Evolutionary conservation across 2,113 vertebrate genomes (phyloP).

Genomic region (Candoia aspera): DNA sequence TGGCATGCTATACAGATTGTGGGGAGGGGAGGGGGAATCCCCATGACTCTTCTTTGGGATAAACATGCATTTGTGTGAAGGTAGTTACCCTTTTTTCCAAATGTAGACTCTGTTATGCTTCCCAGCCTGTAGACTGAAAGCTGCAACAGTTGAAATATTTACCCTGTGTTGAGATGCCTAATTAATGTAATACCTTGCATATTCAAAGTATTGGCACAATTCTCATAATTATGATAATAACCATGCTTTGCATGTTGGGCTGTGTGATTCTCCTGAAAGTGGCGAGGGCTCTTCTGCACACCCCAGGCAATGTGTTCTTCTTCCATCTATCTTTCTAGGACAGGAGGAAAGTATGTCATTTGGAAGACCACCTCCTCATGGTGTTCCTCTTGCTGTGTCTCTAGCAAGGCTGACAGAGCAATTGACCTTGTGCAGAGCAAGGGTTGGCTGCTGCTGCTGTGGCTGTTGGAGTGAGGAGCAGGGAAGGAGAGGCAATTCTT

Average conservation of each 20-base stretch:
- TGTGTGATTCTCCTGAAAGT: not conserved
- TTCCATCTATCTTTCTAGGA: not conserved
- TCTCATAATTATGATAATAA: not conserved
- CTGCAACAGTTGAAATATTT: not conserved
- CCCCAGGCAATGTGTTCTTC: not conserved
- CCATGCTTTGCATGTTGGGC: not conserved
- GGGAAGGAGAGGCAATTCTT: not conserved
- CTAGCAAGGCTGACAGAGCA: not conserved
- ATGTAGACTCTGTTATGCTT: not conserved
- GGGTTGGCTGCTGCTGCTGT: not conserved
- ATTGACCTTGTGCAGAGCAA: not conserved
- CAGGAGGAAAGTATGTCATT: not conserved
- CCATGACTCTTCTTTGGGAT: not conserved
- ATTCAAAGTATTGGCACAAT: not conserved
- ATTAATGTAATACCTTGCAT: not conserved
- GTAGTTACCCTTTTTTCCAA: not conserved
- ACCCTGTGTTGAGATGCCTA: not conserved
- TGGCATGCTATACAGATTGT: not conserved
- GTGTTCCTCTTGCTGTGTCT: not conserved
- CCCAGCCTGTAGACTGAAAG: not conserved
- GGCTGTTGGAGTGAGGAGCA: not conserved
- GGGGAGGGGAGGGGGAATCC: not conserved
- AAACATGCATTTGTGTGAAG: not conserved
- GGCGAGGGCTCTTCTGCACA: not conserved
- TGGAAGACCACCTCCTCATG: not conserved